These are phyloP conservation scores for Andrena marginata DNA, from an alignment of 2,888 invertebrate species.

Conservation along the genomic window DNA sequence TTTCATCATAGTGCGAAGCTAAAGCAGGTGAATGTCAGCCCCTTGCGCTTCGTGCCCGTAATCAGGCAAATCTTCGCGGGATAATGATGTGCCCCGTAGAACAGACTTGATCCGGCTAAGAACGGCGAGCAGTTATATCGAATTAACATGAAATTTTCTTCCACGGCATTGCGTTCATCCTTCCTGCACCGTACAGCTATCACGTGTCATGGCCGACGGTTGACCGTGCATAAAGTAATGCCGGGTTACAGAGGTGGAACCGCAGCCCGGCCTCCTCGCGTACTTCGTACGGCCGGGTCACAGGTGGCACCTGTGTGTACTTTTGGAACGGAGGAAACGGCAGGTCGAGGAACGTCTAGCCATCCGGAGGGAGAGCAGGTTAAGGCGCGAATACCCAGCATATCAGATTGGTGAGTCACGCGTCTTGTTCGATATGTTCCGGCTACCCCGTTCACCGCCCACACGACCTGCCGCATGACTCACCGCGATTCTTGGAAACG, in stretches of 20 bases:
- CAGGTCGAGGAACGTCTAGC: slow-evolving; percentile 67
- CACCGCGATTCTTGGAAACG: slow-evolving; percentile 73
- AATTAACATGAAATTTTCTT: background rate
- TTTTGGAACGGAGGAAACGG: slow-evolving; percentile 47
- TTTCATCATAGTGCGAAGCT: slow-evolving; percentile 74
- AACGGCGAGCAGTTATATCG: background rate
- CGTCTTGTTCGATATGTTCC: slow-evolving; percentile 76
- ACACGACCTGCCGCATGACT: slow-evolving; percentile 72
- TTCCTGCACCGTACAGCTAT: too few relatives aligned
- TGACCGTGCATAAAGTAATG: slow-evolving; percentile 20
- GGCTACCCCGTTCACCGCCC: slow-evolving; percentile 75
- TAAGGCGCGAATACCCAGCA: slow-evolving; percentile 74
- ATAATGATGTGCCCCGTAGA: slow-evolving; percentile 24
- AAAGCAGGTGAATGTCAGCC: slow-evolving; percentile 76
- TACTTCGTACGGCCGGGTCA: slow-evolving; percentile 38
- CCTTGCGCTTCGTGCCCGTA: slow-evolving; percentile 63
- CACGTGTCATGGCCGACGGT: background rate
- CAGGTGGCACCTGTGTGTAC: slow-evolving; percentile 54
- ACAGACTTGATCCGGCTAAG: slow-evolving; percentile 30
- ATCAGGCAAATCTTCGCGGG: slow-evolving; percentile 58
- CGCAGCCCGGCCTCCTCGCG: slow-evolving; percentile 25
- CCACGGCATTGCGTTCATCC: too few relatives aligned
- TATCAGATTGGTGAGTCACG: slow-evolving; percentile 79
- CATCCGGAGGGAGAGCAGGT: slow-evolving; percentile 63
- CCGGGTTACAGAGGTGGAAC: background rate